Conservation (phyloP, 2,888 invertebrate species). For the Andrena flavipes region DNA sequence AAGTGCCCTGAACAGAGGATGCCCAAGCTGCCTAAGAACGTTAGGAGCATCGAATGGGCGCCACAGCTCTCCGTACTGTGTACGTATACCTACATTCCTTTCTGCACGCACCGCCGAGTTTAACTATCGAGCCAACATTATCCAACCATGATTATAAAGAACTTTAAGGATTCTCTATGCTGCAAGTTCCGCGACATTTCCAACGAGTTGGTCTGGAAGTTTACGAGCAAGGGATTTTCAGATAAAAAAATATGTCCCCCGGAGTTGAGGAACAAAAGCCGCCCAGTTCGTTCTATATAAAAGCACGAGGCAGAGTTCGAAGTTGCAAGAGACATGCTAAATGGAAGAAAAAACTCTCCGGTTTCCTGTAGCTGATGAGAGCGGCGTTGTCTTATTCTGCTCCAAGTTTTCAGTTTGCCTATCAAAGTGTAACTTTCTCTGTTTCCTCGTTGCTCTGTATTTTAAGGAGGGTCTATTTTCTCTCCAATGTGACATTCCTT, state of each 20-base stretch:
- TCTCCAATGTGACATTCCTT: background rate
- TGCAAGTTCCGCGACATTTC: background rate
- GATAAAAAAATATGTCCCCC: background rate
- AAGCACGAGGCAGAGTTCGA: constrained; percentile 3
- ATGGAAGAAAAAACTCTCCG: constrained; percentile 8
- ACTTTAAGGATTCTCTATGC: background rate
- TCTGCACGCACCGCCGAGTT: background rate
- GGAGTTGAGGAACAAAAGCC: background rate
- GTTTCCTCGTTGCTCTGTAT: background rate
- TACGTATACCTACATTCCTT: constrained; percentile 40
- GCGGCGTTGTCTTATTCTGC: background rate
- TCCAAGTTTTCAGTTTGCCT: constrained; percentile 6
- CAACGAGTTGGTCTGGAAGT: background rate
- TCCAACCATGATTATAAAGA: background rate
- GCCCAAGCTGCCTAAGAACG: constrained; percentile 76
- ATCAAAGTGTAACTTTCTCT: constrained; percentile 4
- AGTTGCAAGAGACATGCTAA: constrained; percentile 1
- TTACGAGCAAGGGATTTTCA: background rate
- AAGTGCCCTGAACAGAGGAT: constrained; percentile 70
- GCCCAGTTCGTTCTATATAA: background rate
- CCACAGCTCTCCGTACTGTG: constrained; percentile 75
- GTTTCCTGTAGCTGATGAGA: background rate
- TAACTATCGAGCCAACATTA: background rate
- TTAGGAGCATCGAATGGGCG: constrained; percentile 78
- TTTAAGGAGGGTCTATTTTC: constrained; percentile 1